These are phyloP conservation scores for Eurytoma adleriae DNA, from an alignment of 2,888 invertebrate species.

Conservation along the genomic window DNA sequence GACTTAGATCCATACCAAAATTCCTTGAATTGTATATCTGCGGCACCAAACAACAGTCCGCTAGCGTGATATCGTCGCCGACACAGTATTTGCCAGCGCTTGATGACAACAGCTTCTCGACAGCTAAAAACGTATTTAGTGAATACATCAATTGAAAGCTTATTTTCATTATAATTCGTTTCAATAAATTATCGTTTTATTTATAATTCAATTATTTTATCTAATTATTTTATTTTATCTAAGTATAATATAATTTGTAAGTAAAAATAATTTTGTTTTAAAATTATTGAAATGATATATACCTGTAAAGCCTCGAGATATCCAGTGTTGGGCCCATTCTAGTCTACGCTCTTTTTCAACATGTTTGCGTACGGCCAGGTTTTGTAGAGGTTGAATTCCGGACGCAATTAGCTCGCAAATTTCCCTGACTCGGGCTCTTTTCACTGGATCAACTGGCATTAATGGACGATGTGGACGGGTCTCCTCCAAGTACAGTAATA, in stretches of 20 bases:
- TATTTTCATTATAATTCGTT: too few relatives aligned
- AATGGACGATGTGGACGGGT: conserved; percentile 90
- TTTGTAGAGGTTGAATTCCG: conserved; percentile 97
- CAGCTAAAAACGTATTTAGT: conserved; percentile 80
- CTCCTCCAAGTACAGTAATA: conserved; percentile 97
- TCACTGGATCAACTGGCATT: conserved; percentile 91
- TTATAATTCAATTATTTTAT: neutral
- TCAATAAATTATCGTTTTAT: neutral
- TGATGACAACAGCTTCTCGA: conserved; percentile 90
- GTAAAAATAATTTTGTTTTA: too few relatives aligned
- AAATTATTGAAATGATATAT: conserved; percentile 44
- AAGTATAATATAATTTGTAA: too few relatives aligned
- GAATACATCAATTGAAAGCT: too few relatives aligned
- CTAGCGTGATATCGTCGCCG: conserved; percentile 94
- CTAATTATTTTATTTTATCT: too few relatives aligned
- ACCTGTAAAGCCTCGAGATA: conserved; percentile 89
- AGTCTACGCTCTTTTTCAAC: conserved; percentile 93
- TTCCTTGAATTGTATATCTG: conserved; percentile 96
- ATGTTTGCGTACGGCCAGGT: conserved; percentile 90
- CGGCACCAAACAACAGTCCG: conserved; percentile 96
- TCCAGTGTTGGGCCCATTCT: conserved; percentile 97
- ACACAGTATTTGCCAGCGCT: conserved; percentile 95
- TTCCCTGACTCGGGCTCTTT: conserved; percentile 93
- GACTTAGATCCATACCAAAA: conserved; percentile 94
- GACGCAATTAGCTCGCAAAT: conserved; percentile 94